These are phyloP conservation scores for Tyrannus savana DNA, from an alignment of 2,113 vertebrate species.

Conservation along the genomic window DNA sequence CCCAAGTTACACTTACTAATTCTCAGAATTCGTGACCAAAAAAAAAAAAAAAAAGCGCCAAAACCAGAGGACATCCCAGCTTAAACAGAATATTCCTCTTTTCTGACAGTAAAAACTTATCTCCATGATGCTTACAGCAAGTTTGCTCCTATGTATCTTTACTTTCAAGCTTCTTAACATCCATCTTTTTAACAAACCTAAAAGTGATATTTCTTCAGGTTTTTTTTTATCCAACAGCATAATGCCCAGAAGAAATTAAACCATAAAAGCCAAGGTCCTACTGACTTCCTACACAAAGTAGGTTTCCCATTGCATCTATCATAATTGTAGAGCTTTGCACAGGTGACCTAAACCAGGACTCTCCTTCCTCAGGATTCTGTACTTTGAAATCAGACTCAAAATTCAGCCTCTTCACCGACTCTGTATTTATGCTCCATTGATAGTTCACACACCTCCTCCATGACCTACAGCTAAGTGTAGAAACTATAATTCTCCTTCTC, in stretches of 20 bases:
- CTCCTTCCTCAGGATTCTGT: background rate
- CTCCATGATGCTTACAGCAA: background rate
- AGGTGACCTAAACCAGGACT: background rate
- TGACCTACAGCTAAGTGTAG: background rate
- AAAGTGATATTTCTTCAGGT: background rate
- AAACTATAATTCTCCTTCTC: background rate
- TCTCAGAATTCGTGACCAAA: background rate
- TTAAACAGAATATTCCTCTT: background rate
- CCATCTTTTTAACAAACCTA: background rate
- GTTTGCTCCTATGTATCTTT: background rate
- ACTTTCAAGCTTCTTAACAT: background rate
- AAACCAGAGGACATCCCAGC: background rate
- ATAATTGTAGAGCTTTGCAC: background rate
- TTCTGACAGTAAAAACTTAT: background rate
- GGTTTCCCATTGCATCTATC: background rate
- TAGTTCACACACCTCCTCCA: background rate
- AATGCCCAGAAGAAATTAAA: background rate
- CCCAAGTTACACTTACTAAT: background rate
- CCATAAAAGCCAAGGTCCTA: background rate
- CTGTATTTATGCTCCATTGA: background rate
- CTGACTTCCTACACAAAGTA: background rate
- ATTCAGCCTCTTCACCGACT: background rate
- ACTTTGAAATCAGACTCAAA: background rate
- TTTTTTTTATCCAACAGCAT: background rate
- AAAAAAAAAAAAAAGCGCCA: background rate